A percentile compares a stretch with the other conserved stretches of the same genome.
Evolutionary conservation across 2,888 invertebrate genomes (phyloP).

Genomic region (Lysandra bellargus): DNA sequence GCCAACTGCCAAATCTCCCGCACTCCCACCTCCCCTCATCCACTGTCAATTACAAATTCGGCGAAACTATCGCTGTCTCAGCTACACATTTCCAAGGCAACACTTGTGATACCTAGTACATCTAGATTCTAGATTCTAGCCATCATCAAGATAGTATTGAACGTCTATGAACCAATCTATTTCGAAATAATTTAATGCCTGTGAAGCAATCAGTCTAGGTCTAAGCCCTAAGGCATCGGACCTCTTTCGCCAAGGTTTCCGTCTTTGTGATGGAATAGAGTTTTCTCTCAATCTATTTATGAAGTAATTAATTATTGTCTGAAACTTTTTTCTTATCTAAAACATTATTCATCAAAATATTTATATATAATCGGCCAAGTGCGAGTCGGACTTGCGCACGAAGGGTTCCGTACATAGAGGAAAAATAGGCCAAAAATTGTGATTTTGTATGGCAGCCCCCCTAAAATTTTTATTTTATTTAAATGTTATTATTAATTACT

Average conservation of each 20-base stretch:
- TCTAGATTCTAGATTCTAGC: neutral
- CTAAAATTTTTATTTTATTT: too few relatives aligned
- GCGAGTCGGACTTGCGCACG: too few relatives aligned
- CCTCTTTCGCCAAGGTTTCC: neutral
- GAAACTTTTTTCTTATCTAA: neutral
- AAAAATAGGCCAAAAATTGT: too few relatives aligned
- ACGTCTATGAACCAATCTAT: neutral
- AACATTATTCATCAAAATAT: neutral
- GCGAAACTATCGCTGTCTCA: conserved; percentile 56
- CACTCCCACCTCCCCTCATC: conserved; percentile 53
- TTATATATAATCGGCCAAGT: neutral
- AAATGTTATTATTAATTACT: too few relatives aligned
- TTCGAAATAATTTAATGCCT: too few relatives aligned
- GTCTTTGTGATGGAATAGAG: neutral
- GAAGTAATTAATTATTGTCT: neutral
- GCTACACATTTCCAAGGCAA: conserved; percentile 41
- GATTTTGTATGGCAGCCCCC: too few relatives aligned
- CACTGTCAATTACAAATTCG: conserved; percentile 62
- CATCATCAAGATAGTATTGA: neutral
- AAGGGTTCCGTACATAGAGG: too few relatives aligned
- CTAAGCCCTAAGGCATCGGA: neutral
- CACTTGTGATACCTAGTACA: neutral
- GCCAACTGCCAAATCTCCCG: conserved; percentile 79
- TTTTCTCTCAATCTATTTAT: neutral
- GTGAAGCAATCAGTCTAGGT: too few relatives aligned